phyloP scores from a whole-genome alignment of 2,113 vertebrate genomes.

The Castor canadensis region DNA sequence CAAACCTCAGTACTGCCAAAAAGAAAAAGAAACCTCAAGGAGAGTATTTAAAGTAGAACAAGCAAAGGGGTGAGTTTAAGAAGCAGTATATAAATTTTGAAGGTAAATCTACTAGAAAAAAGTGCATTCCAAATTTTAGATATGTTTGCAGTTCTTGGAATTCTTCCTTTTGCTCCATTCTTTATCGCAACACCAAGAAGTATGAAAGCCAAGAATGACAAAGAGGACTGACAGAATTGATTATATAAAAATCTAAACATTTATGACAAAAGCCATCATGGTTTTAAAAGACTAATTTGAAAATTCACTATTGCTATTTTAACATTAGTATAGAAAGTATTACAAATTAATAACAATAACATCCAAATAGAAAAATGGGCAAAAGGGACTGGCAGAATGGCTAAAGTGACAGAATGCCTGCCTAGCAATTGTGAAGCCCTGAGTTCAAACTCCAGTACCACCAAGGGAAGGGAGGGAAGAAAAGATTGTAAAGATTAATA shows the following conservation, averaged over 20 bases:
- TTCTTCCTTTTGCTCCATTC: neutral
- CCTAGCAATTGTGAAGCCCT: no score
- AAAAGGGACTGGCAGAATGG: no score
- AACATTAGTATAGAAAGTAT: neutral
- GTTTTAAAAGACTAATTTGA: neutral
- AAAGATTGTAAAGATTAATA: neutral
- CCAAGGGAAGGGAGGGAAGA: no score
- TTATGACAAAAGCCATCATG: neutral
- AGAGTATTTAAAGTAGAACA: neutral
- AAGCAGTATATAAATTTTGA: neutral
- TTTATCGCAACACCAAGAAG: neutral
- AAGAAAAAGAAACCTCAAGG: no score
- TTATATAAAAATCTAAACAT: neutral
- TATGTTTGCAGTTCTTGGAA: neutral
- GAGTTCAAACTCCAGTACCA: no score
- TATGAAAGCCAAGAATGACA: neutral
- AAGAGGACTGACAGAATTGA: neutral
- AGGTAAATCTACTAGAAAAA: neutral
- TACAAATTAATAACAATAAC: neutral
- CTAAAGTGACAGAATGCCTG: no score
- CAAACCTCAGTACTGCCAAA: no score
- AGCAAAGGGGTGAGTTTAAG: neutral
- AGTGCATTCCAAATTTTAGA: neutral
- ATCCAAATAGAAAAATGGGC: no score
- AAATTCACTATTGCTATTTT: neutral